Evolutionary conservation across 2,888 invertebrate genomes (phyloP).

Genomic region (Chydorus sphaericus): DNA sequence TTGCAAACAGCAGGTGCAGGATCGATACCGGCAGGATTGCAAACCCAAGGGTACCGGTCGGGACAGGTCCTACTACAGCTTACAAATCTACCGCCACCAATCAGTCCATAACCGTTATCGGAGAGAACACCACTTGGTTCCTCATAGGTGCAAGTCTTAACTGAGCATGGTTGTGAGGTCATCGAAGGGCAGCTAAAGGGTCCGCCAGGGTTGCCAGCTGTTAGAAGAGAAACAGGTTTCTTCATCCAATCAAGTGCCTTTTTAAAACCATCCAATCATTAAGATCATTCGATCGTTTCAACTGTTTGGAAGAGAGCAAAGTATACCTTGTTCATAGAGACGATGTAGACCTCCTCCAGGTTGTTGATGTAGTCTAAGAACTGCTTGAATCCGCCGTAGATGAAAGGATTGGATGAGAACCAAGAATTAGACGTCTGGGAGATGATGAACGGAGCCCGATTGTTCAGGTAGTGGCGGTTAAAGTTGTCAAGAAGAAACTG

Average conservation of each 20-base stretch:
- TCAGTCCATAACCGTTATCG: too few relatives aligned
- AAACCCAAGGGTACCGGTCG: constrained; percentile 38
- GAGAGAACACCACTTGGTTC: neutral
- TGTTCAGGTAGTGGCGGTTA: constrained; percentile 43
- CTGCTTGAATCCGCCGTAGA: constrained; percentile 35
- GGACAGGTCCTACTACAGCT: constrained; percentile 38
- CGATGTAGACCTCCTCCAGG: constrained; percentile 42
- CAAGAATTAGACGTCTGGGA: constrained; percentile 46
- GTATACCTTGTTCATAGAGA: constrained; percentile 32
- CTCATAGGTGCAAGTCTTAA: neutral
- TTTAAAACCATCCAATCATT: neutral
- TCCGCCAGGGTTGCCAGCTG: too few relatives aligned
- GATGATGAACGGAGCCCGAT: constrained; percentile 50
- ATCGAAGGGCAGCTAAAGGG: constrained; percentile 20
- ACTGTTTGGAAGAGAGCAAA: too few relatives aligned
- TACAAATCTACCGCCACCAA: constrained; percentile 34
- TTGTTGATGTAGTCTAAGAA: constrained; percentile 40
- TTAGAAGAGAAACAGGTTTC: too few relatives aligned
- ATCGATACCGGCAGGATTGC: constrained; percentile 36
- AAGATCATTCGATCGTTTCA: neutral
- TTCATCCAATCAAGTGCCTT: constrained; percentile 39
- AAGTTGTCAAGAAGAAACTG: constrained; percentile 47
- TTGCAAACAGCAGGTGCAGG: too few relatives aligned
- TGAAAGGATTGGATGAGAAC: constrained; percentile 31
- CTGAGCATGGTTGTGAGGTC: constrained; percentile 13